Base-by-base conservation (phyloP, 2,888 invertebrate genomes). In the Fragum fragum region DNA sequence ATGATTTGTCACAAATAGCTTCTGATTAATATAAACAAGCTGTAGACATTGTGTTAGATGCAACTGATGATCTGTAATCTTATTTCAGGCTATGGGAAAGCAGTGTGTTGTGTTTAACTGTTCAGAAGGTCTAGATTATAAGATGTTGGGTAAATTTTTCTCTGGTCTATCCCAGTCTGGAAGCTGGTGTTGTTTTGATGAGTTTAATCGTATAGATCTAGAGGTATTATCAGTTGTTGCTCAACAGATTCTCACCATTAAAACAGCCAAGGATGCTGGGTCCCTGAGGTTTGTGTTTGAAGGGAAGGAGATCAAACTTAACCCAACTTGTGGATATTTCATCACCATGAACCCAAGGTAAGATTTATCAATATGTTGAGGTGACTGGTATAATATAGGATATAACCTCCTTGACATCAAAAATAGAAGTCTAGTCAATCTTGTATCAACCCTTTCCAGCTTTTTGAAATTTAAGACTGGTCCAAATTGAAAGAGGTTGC, bases 21-120 rank as follows among this genome's bases (percentile, higher is more conserved):
- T n/a, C n/a, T n/a, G n/a, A n/a, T n/a, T n/a, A n/a, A n/a, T n/a
- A n/a, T n/a, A n/a, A n/a, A n/a, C n/a, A n/a, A n/a, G n/a, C n/a
- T n/a, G n/a, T n/a, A n/a, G n/a, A n/a, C n/a, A n/a, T n/a, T n/a
- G n/a, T 36, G 32, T 36, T 36, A 36, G 32, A 6, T 36, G 32
- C 9, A 36, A 3, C 32, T 36, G 5, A 36, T 36, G 32, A 36
- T 36, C 3, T 36, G 3, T 36, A 36, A 6, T 6, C 9, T 36
- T 18, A 14, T 63, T 89, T 14, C 84, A 94, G 93, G 91, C 94
- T 5, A 90, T 94, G 89, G 94, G 94, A 16, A 94, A 94, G 79
- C 93, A 94, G 83, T 94, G 94, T 90, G 93, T 94, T 6, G 94
- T 94, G 23, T 94, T 94, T 86, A 94, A 94, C 88, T 94, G 94